phyloP scores from a whole-genome alignment of 1,140 invertebrate species.

The Dermatophagoides farinae region DNA sequence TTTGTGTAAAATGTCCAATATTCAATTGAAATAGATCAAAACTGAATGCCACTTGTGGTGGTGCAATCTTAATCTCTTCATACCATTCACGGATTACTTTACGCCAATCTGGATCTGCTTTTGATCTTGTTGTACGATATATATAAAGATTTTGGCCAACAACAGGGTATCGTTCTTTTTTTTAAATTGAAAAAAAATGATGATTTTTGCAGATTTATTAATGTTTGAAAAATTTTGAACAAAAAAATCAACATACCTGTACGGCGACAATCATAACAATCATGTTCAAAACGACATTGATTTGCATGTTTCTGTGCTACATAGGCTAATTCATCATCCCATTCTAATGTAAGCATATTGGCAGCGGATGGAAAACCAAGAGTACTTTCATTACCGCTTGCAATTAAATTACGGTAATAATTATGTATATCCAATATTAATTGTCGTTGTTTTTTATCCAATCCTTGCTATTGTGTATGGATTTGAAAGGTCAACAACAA shows the following conservation, averaged over 20 bases:
- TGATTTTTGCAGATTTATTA: background rate
- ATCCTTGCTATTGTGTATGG: background rate
- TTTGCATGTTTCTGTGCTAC: constrained; percentile 18
- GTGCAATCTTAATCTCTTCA: constrained; percentile 13
- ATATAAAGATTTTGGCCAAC: background rate
- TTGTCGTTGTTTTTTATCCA: background rate
- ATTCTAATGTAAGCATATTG: constrained; percentile 19
- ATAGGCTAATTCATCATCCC: constrained; percentile 19
- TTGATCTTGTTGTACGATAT: background rate
- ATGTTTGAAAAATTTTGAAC: background rate
- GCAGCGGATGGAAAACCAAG: constrained; percentile 13
- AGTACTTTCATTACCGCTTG: constrained; percentile 12
- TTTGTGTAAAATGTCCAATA: constrained; percentile 17
- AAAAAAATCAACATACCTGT: constrained; percentile 15
- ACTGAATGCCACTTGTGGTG: constrained; percentile 6
- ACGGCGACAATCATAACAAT: constrained; percentile 14
- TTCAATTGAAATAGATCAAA: constrained; percentile 11
- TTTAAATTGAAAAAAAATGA: background rate
- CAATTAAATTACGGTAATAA: constrained; percentile 16
- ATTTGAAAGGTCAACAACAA: background rate
- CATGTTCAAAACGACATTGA: constrained; percentile 18
- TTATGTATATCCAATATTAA: constrained; percentile 15
- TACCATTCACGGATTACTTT: constrained; percentile 9
- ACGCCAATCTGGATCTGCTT: background rate
- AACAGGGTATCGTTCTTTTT: background rate